These are phyloP conservation scores for Porites evermanni DNA, from an alignment of 92 coral and sea anemone species.

Conservation along the genomic window DNA sequence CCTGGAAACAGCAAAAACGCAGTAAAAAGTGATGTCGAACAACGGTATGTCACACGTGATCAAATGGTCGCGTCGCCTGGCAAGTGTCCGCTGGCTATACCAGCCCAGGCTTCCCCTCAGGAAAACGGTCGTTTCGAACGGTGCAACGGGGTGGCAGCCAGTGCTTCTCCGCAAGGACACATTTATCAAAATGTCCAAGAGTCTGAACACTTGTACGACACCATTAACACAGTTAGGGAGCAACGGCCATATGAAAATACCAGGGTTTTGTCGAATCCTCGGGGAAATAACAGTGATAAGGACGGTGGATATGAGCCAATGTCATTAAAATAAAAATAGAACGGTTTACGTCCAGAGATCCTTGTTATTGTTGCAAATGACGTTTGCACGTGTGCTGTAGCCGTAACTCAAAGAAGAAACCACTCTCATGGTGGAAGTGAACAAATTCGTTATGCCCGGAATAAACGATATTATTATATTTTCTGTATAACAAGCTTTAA, in stretches of 20 bases:
- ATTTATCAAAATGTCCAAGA: constrained; percentile 24
- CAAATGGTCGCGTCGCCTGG: constrained; percentile 24
- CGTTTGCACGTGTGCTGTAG: too few species aligned
- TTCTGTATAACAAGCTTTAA: too few species aligned
- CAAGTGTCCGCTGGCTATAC: not conserved
- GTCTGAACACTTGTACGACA: constrained; percentile 34
- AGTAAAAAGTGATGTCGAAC: constrained; percentile 5
- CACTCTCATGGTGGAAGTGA: too few species aligned
- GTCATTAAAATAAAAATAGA: not conserved
- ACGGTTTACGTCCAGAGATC: too few species aligned
- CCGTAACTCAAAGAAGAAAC: too few species aligned
- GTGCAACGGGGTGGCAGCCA: not conserved
- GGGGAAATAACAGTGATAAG: not conserved
- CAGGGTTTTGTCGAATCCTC: not conserved
- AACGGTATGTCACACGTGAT: constrained; percentile 43
- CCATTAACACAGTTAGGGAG: not conserved
- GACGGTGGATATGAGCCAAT: not conserved
- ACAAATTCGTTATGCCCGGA: too few species aligned
- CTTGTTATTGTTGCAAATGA: too few species aligned
- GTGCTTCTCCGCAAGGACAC: constrained; percentile 5
- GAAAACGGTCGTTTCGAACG: not conserved
- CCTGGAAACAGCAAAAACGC: not conserved
- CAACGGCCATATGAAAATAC: constrained; percentile 41
- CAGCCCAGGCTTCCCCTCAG: not conserved
- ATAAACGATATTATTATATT: too few species aligned